phyloP scores from a whole-genome alignment of 1,140 invertebrate species.

The Steinernema feltiae region DNA sequence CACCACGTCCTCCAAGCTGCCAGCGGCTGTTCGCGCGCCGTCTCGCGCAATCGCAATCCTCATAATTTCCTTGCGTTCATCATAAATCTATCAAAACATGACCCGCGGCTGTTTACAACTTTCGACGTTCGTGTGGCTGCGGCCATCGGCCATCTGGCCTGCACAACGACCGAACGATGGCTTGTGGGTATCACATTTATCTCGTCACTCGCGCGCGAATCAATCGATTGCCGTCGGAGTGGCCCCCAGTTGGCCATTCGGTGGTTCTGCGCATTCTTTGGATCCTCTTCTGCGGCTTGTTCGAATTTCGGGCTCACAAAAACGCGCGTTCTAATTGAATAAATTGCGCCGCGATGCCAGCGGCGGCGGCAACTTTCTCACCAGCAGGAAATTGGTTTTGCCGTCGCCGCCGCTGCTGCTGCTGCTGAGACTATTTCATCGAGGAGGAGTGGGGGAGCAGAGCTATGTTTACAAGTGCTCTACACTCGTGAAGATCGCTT shows the following conservation, averaged over 20 bases:
- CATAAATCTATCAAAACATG: background rate
- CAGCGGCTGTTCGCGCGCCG: too few species aligned
- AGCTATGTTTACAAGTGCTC: background rate
- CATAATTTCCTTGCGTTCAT: background rate
- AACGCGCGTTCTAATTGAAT: background rate
- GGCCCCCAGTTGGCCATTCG: background rate
- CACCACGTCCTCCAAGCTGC: background rate
- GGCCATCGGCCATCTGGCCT: background rate
- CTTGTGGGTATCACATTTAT: background rate
- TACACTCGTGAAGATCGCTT: background rate
- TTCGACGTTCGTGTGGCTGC: background rate
- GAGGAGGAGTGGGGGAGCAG: too few species aligned
- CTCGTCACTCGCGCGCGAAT: background rate
- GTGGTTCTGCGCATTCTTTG: background rate
- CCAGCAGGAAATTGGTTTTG: background rate
- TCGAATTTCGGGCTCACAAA: too few species aligned
- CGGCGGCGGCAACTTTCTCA: background rate
- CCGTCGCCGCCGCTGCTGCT: background rate
- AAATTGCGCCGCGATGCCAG: background rate
- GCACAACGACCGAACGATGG: background rate
- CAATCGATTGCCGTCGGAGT: background rate
- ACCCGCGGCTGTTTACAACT: background rate
- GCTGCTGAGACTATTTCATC: too few species aligned
- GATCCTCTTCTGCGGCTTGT: too few species aligned
- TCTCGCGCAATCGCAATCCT: too few species aligned